Evolutionary conservation across 2,797 vertebrate species (phyloP).

Genomic region (Mus minutoides): DNA sequence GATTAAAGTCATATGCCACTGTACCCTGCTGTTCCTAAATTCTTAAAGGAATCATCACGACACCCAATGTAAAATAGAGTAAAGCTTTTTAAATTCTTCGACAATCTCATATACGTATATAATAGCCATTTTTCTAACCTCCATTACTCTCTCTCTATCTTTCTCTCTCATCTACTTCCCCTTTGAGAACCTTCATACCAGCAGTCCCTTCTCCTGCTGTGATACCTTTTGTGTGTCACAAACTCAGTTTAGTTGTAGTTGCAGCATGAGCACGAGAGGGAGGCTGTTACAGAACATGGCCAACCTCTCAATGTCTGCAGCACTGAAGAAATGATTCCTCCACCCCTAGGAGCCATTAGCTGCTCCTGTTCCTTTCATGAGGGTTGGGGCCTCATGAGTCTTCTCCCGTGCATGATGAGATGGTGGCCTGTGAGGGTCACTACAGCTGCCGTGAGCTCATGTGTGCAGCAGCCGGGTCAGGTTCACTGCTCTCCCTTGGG

Average conservation of each 20-base stretch:
- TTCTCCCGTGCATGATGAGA: not conserved
- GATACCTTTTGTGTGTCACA: not conserved
- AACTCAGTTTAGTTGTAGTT: not conserved
- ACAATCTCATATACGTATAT: not conserved
- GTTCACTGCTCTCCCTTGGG: not conserved
- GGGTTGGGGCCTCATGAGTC: not conserved
- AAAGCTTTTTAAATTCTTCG: not conserved
- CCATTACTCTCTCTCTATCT: too few species aligned
- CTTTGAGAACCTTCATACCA: too few species aligned
- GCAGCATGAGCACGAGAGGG: too few species aligned
- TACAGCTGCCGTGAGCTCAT: not conserved
- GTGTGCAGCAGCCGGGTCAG: not conserved
- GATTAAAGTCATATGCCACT: not conserved
- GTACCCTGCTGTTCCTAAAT: not conserved
- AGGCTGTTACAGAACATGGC: not conserved
- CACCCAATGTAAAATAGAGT: not conserved
- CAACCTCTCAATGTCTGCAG: not conserved
- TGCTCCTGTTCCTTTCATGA: not conserved
- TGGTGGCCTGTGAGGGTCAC: not conserved
- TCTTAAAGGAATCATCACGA: conserved; percentile 1
- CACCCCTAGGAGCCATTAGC: not conserved
- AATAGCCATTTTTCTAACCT: not conserved
- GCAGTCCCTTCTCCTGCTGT: not conserved
- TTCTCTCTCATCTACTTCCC: too few species aligned
- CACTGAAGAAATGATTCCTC: too few species aligned